Percentiles rank a stretch among this genome's conserved stretches.
Conservation (phyloP, 2,888 invertebrate genomes). For the Mycogona germanica region DNA sequence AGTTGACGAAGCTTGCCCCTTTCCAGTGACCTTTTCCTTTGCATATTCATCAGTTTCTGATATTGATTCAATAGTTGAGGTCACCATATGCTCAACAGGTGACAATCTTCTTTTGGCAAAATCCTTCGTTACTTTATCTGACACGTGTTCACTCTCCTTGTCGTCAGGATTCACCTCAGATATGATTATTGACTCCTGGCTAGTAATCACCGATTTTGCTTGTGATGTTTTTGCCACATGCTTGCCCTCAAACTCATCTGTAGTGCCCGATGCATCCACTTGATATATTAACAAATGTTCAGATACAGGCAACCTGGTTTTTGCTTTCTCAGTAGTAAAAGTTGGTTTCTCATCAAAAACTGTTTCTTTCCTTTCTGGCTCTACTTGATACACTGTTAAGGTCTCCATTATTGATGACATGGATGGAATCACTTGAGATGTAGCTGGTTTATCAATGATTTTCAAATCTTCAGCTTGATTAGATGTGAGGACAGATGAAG, state of each 20-base stretch:
- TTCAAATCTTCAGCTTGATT: conserved; percentile 9
- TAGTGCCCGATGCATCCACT: conserved; percentile 2
- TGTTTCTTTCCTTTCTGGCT: conserved; percentile 10
- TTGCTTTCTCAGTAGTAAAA: conserved; percentile 12
- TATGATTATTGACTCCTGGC: conserved; percentile 12
- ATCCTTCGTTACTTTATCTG: neutral
- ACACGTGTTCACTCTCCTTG: conserved; percentile 12
- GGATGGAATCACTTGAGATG: neutral
- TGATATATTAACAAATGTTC: conserved; percentile 15
- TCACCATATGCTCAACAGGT: conserved; percentile 12
- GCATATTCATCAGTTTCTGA: conserved; percentile 11
- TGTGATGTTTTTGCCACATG: neutral
- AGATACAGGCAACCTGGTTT: conserved; percentile 5
- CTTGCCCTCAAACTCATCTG: conserved; percentile 6
- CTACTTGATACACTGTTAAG: conserved; percentile 25
- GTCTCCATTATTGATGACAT: conserved; percentile 24
- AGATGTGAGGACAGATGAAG: neutral
- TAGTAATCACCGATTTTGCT: conserved; percentile 9
- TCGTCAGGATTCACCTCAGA: conserved; percentile 6
- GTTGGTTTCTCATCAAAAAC: conserved; percentile 17
- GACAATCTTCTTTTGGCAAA: conserved; percentile 8
- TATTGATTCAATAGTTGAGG: conserved; percentile 2
- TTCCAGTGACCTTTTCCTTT: conserved; percentile 4
- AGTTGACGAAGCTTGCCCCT: conserved; percentile 5
- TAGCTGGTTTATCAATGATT: conserved; percentile 1